Percentiles rank a stretch among this genome's conserved stretches.
Evolutionary conservation across 2,113 vertebrate species (phyloP).

Genomic region (Protomyctophum bolini): DNA sequence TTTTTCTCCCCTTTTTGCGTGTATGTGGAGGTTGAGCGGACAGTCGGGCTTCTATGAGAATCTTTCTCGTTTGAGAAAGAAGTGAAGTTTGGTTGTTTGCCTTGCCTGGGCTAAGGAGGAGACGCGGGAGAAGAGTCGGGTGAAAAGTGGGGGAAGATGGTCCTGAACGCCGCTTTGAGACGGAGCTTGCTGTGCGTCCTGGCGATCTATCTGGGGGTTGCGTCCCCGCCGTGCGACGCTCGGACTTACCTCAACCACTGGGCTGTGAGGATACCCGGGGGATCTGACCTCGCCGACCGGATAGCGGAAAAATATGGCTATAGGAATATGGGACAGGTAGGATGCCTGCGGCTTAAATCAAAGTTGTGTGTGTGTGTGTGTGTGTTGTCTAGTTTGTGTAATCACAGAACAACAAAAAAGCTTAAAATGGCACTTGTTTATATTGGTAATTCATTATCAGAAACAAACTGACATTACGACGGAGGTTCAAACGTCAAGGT

Average conservation of each 20-base stretch:
- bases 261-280: constrained; percentile 93
- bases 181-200: constrained; percentile 85
- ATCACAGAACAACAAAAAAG: too few relatives aligned
- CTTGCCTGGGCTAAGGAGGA: constrained; percentile 52
- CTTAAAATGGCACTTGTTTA: background rate
- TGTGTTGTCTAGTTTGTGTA: too few relatives aligned
- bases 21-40: constrained; percentile 63
- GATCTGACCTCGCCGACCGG: constrained; percentile 86
- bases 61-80: constrained; percentile 54
- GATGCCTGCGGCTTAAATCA: constrained; percentile 26
- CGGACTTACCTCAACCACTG: constrained; percentile 98
- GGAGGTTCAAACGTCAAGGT: constrained; percentile 43
- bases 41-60: constrained; percentile 77
- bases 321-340: constrained; percentile 97
- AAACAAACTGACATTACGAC: background rate
- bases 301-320: constrained; percentile 96
- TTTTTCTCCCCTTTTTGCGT: constrained; percentile 35
- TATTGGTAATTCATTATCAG: background rate
- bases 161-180: constrained; percentile 80
- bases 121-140: constrained; percentile 63
- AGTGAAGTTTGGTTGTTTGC: constrained; percentile 81
- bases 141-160: constrained; percentile 81
- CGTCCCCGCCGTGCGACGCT: constrained; percentile 86
- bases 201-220: constrained; percentile 84
- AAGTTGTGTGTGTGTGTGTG: constrained; percentile 9